phyloP scores from a whole-genome alignment of 2,797 vertebrate species.

The Muraenolepis orangiensis region DNA sequence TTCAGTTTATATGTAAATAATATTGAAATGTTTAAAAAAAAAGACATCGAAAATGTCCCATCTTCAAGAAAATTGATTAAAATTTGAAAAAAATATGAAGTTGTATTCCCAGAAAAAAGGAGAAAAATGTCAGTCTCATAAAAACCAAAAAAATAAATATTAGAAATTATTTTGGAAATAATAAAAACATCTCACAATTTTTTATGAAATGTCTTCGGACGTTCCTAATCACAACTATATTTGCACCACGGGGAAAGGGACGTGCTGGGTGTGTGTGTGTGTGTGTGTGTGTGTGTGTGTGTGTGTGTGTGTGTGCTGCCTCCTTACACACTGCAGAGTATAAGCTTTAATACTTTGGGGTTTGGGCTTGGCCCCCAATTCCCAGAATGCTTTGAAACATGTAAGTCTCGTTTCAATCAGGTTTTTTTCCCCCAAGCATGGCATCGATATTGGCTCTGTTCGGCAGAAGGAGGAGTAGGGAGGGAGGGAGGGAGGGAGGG shows the following conservation, averaged over 20 bases:
- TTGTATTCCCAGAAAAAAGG: no score
- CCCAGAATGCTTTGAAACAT: constrained; percentile 82
- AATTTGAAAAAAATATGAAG: no score
- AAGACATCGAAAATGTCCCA: no score
- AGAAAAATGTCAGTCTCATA: no score
- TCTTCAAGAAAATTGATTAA: no score
- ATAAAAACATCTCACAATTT: not conserved
- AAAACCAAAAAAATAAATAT: not conserved
- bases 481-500: no score
- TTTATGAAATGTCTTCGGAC: not conserved
- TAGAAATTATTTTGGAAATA: not conserved
- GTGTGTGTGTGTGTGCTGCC: not conserved
- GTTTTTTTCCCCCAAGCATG: constrained; percentile 54
- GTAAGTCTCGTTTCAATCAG: constrained; percentile 81
- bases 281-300: no score
- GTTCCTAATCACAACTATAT: no score
- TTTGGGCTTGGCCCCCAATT: constrained; percentile 74
- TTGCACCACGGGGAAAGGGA: no score
- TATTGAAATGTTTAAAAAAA: no score
- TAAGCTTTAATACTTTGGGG: constrained; percentile 77
- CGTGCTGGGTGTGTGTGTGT: not conserved
- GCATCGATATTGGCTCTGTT: constrained; percentile 76
- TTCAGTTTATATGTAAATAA: no score
- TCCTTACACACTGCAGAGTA: constrained; percentile 45
- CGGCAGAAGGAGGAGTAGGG: no score